Evolutionary conservation across 2,797 vertebrate species (phyloP).

Genomic region (Diglossa cyanea): DNA sequence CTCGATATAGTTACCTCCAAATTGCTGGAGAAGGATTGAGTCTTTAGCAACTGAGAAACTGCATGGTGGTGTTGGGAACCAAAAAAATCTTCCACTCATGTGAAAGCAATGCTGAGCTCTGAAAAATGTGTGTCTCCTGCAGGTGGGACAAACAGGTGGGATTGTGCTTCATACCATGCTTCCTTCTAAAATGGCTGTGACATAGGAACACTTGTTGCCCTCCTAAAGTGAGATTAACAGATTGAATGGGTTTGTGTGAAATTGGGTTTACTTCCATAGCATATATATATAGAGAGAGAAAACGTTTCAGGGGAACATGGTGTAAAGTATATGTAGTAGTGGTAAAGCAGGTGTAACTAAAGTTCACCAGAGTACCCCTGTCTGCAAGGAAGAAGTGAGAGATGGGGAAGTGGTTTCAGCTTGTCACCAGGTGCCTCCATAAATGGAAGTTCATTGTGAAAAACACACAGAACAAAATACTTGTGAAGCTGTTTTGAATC

Average conservation of each 20-base stretch:
- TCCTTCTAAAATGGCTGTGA: not conserved
- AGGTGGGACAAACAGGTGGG: not conserved
- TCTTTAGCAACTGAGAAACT: not conserved
- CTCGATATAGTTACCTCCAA: not conserved
- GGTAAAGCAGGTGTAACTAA: not conserved
- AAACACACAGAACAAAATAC: not conserved
- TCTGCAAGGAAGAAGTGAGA: not conserved
- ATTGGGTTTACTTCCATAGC: not conserved
- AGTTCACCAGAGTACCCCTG: not conserved
- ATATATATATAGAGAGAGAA: not conserved
- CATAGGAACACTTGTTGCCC: not conserved
- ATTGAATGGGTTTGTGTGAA: not conserved
- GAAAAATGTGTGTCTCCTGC: not conserved
- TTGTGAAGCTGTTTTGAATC: not conserved
- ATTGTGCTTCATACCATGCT: not conserved
- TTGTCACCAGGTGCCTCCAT: not conserved
- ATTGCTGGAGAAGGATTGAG: not conserved
- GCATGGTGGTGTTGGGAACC: not conserved
- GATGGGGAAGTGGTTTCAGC: not conserved
- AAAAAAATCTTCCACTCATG: not conserved
- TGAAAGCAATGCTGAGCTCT: not conserved
- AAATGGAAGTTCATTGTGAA: not conserved
- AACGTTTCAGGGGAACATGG: not conserved
- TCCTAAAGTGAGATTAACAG: not conserved
- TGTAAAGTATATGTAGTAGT: not conserved